A percentile compares a stretch with the other conserved stretches of the same genome.
These are phyloP conservation scores for Hyles lineata DNA, from an alignment of 2,888 invertebrate genomes.

Conservation along the genomic window DNA sequence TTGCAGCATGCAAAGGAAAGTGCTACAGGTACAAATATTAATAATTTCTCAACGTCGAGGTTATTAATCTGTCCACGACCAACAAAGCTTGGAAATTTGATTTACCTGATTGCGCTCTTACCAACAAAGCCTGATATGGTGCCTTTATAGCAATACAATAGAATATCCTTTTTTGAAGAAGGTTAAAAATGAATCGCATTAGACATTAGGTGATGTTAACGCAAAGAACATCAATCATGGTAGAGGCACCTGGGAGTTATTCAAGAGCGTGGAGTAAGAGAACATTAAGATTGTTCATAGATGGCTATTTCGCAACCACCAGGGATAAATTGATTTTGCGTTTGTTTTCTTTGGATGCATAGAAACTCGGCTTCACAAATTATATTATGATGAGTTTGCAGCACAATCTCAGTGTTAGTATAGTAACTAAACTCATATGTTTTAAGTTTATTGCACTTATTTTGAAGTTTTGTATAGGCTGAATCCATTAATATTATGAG, in stretches of 20 bases:
- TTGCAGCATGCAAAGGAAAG: not conserved
- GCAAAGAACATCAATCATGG: conserved; percentile 10
- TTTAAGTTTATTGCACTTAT: too few relatives aligned
- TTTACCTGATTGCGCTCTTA: conserved; percentile 17
- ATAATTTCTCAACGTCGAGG: not conserved
- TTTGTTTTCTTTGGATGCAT: too few relatives aligned
- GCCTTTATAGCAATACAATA: not conserved
- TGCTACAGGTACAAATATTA: not conserved
- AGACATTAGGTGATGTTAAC: conserved; percentile 8
- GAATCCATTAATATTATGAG: too few relatives aligned
- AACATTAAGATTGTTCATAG: too few relatives aligned
- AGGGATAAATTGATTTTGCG: too few relatives aligned
- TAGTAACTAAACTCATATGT: not conserved
- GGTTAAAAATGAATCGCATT: conserved; percentile 4
- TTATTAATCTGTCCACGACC: not conserved
- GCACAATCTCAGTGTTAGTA: too few relatives aligned
- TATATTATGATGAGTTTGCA: too few relatives aligned
- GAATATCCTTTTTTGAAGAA: too few relatives aligned
- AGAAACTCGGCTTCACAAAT: too few relatives aligned
- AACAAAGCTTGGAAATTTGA: conserved; percentile 18
- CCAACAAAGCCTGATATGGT: conserved; percentile 14
- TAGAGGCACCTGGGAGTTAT: not conserved
- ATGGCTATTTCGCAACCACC: too few relatives aligned
- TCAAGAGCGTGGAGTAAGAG: too few relatives aligned
- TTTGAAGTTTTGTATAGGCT: too few relatives aligned